Conservation (phyloP, 2,113 vertebrate genomes). For the Halichoeres trimaculatus region DNA sequence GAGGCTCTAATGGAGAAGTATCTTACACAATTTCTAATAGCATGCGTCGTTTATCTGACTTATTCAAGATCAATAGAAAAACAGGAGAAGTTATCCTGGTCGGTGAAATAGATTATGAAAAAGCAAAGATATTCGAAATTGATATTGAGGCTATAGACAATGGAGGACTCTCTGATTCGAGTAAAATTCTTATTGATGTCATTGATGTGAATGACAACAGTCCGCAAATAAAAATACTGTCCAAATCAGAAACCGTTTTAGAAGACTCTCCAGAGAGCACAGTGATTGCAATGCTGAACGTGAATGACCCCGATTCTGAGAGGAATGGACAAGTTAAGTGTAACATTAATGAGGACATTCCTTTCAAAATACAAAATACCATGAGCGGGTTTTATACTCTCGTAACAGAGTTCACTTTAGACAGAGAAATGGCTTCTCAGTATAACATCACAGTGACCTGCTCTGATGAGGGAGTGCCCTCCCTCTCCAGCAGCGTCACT, state of each 20-base stretch:
- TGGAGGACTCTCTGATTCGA: conserved; percentile 69
- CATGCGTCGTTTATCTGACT: conserved; percentile 37
- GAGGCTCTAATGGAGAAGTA: conserved; percentile 78
- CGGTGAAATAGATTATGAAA: conserved; percentile 81
- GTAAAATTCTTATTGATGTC: conserved; percentile 78
- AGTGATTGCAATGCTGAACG: conserved; percentile 64
- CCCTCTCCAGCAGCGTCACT: conserved; percentile 50
- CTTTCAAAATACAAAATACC: conserved; percentile 66
- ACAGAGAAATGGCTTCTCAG: conserved; percentile 41
- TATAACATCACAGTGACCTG: conserved; percentile 56
- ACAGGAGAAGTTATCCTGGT: conserved; percentile 74
- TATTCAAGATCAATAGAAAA: conserved; percentile 77
- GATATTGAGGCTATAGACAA: conserved; percentile 79
- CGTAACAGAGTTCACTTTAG: conserved; percentile 58
- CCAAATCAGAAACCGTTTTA: conserved; percentile 58
- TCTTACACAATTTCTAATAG: conserved; percentile 77
- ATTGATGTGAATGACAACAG: conserved; percentile 82
- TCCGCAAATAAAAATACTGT: conserved; percentile 76
- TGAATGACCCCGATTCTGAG: conserved; percentile 70
- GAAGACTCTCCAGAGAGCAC: conserved; percentile 58
- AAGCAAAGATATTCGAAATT: conserved; percentile 66
- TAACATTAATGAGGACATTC: conserved; percentile 41
- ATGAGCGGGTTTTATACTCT: conserved; percentile 73
- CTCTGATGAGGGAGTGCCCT: conserved; percentile 47
- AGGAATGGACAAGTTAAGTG: conserved; percentile 69